phyloP scores from a whole-genome alignment of 2,797 vertebrate genomes.

The Gymnocypris eckloni region DNA sequence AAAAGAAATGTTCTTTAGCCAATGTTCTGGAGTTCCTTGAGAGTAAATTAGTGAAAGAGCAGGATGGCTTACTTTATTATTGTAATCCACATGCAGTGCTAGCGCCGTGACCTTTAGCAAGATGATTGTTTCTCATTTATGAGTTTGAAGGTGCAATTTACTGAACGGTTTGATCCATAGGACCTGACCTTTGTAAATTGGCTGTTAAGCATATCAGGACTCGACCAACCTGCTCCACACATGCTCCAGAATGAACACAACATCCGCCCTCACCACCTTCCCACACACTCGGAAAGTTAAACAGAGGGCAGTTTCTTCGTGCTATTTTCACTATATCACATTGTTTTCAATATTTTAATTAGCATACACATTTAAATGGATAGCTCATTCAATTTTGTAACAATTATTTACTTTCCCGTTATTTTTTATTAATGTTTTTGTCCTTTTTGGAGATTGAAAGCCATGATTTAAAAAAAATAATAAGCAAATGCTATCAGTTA shows the following conservation, averaged over 20 bases:
- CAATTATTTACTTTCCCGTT: not conserved
- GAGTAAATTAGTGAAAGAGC: conserved; percentile 69
- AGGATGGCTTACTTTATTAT: conserved; percentile 79
- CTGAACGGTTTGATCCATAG: conserved; percentile 82
- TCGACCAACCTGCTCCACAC: conserved; percentile 74
- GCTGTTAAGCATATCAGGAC: conserved; percentile 85
- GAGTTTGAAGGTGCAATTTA: conserved; percentile 84
- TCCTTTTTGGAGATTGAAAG: not conserved
- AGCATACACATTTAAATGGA: not conserved
- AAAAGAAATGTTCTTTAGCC: conserved; percentile 53
- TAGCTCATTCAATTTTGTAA: not conserved
- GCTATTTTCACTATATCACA: conserved; percentile 23
- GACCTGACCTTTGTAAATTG: conserved; percentile 89
- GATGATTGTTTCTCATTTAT: conserved; percentile 86
- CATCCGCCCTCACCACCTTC: conserved; percentile 39
- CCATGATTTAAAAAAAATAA: not conserved
- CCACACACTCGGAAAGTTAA: conserved; percentile 31
- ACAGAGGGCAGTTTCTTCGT: conserved; percentile 22
- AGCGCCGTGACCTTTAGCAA: conserved; percentile 80
- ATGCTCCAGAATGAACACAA: conserved; percentile 64
- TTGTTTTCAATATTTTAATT: conserved; percentile 34
- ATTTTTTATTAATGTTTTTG: not conserved
- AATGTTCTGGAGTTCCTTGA: conserved; percentile 61
- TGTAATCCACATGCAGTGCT: conserved; percentile 78
- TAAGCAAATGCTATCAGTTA: not conserved